Evolutionary conservation across 2,113 vertebrate species (phyloP), one percentile per base, ranked within the genome.

Genomic region (Syrrhaptes paradoxus): DNA sequence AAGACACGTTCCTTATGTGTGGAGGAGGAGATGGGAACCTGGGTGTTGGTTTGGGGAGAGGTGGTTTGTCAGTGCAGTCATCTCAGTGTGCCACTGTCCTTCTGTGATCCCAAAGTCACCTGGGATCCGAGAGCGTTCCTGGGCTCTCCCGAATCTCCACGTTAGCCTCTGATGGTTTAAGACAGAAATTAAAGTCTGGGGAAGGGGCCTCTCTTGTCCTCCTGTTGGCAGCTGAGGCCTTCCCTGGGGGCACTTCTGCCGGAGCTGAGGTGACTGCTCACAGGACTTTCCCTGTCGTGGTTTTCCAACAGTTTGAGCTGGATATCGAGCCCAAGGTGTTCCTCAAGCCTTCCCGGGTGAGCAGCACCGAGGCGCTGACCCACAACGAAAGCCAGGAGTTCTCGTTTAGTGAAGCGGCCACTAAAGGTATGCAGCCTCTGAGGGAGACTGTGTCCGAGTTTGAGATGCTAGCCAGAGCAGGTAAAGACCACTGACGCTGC

Each of bases 281-380:
- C 2, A 0, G 46, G 38, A 17, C 63, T 75, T 80, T 77, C 49
- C 31, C 43, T 61, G 6, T 70, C 9, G 1, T 4, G 51, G 2
- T 59, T 31, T 85, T 52, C 79, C 91, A 28, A 21, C 97, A 99
- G 99, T 99, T 99, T 96, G 98, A 99, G 95, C 98, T 99, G 97
- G 99, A 99, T 93, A 98, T 99, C 0, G 99, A 99, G 95, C 99
- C 99, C 57, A 99, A 99, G 70, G 97, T 98, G 72, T 97, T 98
- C 59, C 97, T 98, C 93, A 99, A 99, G 97, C 98, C 98, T 0
- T 97, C 98, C 84, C 96, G 95, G 84, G 97, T 82, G 49, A 97
- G 98, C 92, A 96, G 97, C 66, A 83, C 96, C 11, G 95, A 96
- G 87, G 80, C 74, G 3, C 88, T 95, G 93, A 61, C 90, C 67